A percentile compares a stretch with the other conserved stretches of the same genome.
These are phyloP conservation scores for Artemia franciscana DNA, from an alignment of 1,140 invertebrate genomes.

Conservation along the genomic window DNA sequence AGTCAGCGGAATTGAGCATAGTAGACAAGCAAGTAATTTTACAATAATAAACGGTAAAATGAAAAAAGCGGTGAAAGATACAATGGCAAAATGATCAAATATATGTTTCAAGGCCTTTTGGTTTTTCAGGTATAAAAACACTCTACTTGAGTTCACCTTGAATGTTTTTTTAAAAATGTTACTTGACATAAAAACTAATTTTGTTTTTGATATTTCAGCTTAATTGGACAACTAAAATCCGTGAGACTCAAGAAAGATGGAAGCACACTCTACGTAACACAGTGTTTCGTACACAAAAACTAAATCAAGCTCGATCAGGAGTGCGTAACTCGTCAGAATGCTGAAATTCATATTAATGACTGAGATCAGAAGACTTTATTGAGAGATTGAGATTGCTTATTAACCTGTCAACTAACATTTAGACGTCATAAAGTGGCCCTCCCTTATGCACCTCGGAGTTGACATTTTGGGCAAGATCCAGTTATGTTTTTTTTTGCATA, in stretches of 20 bases:
- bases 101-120: background rate
- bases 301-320: background rate
- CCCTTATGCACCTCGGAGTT: no score
- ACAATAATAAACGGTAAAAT: background rate
- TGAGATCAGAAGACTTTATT: no score
- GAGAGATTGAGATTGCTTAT: no score
- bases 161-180: background rate
- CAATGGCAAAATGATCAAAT: background rate
- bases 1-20: background rate
- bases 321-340: background rate
- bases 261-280: slow-evolving; percentile 26
- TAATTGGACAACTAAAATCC: slow-evolving; percentile 26
- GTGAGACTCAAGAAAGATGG: slow-evolving; percentile 29
- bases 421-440: no score
- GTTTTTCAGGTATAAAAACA: background rate
- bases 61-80: background rate
- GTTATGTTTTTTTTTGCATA: no score
- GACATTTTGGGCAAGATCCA: no score
- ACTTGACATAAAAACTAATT: background rate
- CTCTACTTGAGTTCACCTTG: background rate
- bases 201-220: slow-evolving; percentile 17
- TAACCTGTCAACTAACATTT: no score
- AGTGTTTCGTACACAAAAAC: slow-evolving; percentile 18
- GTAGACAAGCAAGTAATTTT: background rate
- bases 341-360: no score